Evolutionary conservation across 2,888 invertebrate genomes (phyloP).

Genomic region (Encarsia formosa): DNA sequence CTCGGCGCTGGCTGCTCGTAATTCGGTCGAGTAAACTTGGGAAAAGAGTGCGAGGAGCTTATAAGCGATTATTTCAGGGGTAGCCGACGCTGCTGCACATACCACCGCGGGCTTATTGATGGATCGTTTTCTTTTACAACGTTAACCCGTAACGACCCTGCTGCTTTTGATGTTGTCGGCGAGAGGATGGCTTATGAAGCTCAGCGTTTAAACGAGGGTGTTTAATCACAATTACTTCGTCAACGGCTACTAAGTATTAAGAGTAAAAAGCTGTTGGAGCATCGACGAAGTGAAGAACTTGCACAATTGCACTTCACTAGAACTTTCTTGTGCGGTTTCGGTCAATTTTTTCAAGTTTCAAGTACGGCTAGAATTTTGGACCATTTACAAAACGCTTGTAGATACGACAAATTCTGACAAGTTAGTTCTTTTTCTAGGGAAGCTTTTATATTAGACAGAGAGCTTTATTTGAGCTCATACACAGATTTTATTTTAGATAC

Average conservation of each 20-base stretch:
- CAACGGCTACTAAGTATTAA: slow-evolving; percentile 5
- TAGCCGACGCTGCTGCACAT: slow-evolving; percentile 7
- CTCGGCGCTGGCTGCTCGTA: slow-evolving; percentile 32
- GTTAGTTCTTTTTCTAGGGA: too few species aligned
- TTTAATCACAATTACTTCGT: slow-evolving; percentile 21
- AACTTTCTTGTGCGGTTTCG: too few species aligned
- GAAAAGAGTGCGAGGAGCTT: background rate
- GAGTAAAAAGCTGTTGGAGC: background rate
- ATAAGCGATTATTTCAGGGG: too few species aligned
- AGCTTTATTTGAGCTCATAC: too few species aligned
- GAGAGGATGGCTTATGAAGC: slow-evolving; percentile 15
- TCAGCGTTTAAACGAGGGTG: slow-evolving; percentile 14
- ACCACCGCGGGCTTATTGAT: slow-evolving; percentile 25
- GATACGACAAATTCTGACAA: too few species aligned
- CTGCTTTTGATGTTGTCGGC: slow-evolving; percentile 6
- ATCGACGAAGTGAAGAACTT: background rate
- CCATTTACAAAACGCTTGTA: too few species aligned
- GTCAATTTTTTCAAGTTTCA: too few species aligned
- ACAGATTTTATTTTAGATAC: too few species aligned
- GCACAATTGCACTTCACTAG: background rate
- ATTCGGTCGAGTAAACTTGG: slow-evolving; percentile 3
- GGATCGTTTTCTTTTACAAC: slow-evolving; percentile 31
- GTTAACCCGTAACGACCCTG: slow-evolving; percentile 14
- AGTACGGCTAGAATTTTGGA: too few species aligned
- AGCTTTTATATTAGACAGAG: too few species aligned